These are phyloP conservation scores for Mus spicilegus DNA, from an alignment of 2,113 vertebrate genomes.

Conservation along the genomic window DNA sequence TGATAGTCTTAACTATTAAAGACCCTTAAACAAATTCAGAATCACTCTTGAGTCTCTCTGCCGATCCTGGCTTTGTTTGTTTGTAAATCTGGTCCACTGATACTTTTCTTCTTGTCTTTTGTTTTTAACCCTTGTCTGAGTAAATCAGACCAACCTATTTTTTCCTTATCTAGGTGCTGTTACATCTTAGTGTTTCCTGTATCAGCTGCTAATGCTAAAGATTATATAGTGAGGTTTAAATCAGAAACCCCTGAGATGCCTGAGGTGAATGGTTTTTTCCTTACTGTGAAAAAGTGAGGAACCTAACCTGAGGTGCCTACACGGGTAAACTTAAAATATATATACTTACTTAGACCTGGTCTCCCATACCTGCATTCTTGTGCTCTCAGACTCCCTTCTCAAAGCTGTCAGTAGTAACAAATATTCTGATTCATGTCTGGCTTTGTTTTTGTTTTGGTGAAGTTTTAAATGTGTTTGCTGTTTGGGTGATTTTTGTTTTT, in stretches of 20 bases:
- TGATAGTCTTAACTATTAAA: conserved; percentile 46
- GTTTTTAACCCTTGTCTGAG: background rate
- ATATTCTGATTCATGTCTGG: background rate
- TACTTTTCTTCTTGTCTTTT: conserved; percentile 46
- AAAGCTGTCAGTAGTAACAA: background rate
- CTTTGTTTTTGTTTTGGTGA: background rate
- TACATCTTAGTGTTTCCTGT: conserved; percentile 31
- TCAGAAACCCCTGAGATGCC: conserved; percentile 41
- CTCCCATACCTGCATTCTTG: background rate
- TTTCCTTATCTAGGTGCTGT: background rate
- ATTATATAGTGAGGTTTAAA: conserved; percentile 21
- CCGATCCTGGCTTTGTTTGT: background rate
- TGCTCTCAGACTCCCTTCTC: rapidly evolving
- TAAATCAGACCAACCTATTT: conserved; percentile 3
- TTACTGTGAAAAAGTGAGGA: background rate
- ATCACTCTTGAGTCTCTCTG: conserved; percentile 49
- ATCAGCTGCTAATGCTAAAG: conserved; percentile 2
- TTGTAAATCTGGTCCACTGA: conserved; percentile 25
- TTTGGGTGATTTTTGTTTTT: background rate
- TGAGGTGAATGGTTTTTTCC: background rate
- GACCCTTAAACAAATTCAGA: conserved; percentile 31
- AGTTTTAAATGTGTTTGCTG: background rate
- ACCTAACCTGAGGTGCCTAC: background rate
- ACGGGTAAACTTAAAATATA: background rate
- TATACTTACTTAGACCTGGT: background rate